Evolutionary conservation across 2,113 vertebrate genomes (phyloP).

Genomic region (Herpailurus yagouaroundi): DNA sequence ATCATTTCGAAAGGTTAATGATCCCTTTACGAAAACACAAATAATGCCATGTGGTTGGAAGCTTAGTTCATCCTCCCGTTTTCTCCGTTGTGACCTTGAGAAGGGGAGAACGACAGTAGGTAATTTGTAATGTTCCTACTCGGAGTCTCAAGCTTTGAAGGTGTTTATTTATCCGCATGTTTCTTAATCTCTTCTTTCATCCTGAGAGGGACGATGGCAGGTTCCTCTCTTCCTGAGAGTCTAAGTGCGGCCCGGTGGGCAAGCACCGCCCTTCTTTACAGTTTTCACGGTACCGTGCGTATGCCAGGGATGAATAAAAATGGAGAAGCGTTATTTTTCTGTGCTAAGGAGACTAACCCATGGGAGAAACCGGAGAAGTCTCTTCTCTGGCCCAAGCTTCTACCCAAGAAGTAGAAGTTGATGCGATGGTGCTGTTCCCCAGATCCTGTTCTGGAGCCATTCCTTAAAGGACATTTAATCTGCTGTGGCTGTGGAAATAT

Average conservation of each 20-base stretch:
- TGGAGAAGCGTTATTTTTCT: background rate
- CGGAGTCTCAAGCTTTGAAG: background rate
- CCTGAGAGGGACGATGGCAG: background rate
- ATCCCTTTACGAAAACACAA: background rate
- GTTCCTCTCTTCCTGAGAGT: background rate
- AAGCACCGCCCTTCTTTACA: background rate
- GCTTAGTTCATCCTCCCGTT: background rate
- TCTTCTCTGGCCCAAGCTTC: background rate
- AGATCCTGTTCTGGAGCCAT: background rate
- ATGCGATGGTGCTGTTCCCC: too few species aligned
- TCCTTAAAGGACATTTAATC: too few species aligned
- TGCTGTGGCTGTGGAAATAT: rapidly evolving
- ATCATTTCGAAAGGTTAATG: background rate
- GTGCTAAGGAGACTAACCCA: rapidly evolving
- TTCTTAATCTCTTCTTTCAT: background rate
- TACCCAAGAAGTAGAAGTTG: background rate
- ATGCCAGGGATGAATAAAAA: background rate
- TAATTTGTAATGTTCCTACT: background rate
- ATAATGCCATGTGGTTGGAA: background rate
- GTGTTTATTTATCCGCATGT: background rate
- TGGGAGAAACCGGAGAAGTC: rapidly evolving
- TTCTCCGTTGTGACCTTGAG: background rate
- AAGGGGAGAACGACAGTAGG: background rate
- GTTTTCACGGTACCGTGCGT: background rate
- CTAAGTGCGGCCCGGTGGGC: too few species aligned